These are phyloP conservation scores for Setipinna tenuifilis DNA, from an alignment of 2,797 vertebrate species.

Conservation along the genomic window DNA sequence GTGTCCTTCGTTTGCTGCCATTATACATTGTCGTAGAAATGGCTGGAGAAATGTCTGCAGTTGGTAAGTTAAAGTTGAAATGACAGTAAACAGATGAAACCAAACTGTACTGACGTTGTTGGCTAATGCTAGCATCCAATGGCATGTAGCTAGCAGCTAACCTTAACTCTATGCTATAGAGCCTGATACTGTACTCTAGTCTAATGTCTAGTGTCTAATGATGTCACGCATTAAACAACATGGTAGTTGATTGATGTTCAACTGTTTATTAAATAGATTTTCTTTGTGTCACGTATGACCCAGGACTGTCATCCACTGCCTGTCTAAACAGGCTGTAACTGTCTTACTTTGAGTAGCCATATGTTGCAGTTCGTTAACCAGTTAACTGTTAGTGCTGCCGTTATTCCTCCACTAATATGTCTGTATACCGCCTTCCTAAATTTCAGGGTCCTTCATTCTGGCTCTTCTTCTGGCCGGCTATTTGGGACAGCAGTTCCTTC, in stretches of 20 bases:
- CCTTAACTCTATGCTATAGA: no score
- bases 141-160: conserved; percentile 10
- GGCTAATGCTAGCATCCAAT: background rate
- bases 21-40: conserved; percentile 53
- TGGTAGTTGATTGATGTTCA: background rate
- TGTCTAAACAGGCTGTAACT: background rate
- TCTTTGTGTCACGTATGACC: background rate
- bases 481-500: conserved; percentile 94
- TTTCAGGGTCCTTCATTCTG: conserved; percentile 90
- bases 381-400: background rate
- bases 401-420: background rate
- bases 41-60: conserved; percentile 77
- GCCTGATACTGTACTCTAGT: no score
- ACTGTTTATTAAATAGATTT: background rate
- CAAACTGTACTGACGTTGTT: background rate
- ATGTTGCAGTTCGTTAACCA: background rate
- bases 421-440: background rate
- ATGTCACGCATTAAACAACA: no score
- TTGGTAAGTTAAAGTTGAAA: conserved; percentile 69
- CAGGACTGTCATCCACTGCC: background rate
- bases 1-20: background rate
- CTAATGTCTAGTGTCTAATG: no score
- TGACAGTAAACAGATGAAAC: background rate
- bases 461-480: conserved; percentile 94
- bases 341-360: background rate